These are phyloP conservation scores for Acinonyx jubatus DNA, from an alignment of 2,113 vertebrate species.

Conservation along the genomic window DNA sequence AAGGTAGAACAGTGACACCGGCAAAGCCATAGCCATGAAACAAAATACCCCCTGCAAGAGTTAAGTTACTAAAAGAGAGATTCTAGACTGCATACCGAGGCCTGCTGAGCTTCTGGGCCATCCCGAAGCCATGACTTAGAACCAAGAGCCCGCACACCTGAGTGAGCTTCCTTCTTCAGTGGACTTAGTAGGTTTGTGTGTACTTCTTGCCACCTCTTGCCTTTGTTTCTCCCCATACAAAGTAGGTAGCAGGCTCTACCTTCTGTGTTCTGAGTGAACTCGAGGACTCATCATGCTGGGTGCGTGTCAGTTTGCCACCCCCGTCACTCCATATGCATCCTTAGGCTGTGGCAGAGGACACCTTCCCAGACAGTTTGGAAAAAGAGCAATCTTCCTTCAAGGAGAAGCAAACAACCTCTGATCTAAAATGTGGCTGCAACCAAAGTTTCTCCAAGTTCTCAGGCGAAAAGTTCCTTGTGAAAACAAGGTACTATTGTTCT, in stretches of 20 bases:
- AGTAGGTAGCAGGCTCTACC: not conserved
- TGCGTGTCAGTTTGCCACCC: not conserved
- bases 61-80: not conserved
- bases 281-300: too few relatives aligned
- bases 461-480: not conserved
- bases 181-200: too few relatives aligned
- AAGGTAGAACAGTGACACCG: not conserved
- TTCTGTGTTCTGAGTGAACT: not conserved
- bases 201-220: not conserved
- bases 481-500: constrained; percentile 49
- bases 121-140: too few relatives aligned
- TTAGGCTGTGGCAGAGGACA: not conserved
- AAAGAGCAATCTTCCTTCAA: not conserved
- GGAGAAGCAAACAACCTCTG: not conserved
- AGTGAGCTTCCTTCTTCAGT: not conserved
- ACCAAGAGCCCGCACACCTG: not conserved
- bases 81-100: not conserved
- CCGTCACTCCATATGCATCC: not conserved
- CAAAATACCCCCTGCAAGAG: not conserved
- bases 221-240: not conserved
- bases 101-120: not conserved
- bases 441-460: not conserved
- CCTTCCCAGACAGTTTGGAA: not conserved
- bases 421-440: not conserved
- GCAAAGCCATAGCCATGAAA: not conserved